Evolutionary conservation across 2,888 invertebrate species (phyloP), one percentile per base, ranked within the genome.

Genomic region (Mythimna impura): DNA sequence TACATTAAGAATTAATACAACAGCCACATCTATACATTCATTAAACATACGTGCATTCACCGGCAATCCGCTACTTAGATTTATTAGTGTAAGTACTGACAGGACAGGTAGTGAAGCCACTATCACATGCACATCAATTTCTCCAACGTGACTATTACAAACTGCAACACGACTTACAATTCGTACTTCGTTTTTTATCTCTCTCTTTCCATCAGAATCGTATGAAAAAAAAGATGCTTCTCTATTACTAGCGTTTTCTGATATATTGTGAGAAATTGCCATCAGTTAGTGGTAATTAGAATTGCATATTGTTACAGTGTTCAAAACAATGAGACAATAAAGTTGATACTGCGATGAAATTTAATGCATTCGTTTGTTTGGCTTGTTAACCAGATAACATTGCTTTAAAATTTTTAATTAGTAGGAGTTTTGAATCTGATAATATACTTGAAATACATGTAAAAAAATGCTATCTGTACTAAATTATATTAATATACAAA

Each of bases 221-320:
- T 52, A 47, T 58, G 47, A 73, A 82, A 73, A 66, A 65, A 47
- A 71, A 43, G 55, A 63, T 58, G 50, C 50, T 47, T 12, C 7
- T 9, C 7, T 72, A 67, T 57, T 12, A 50, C 68, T 60, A 66
- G 8, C n/a, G 52, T 70, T 72, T 64, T 65, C 66, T 74, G 65
- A 71, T 72, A 68, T 61, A 83, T 73, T 79, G 82, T 82, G 83
- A 75, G 83, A 84, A 83, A 80, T 66, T 63, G 58, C 66, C 72
- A 73, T 73, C 73, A 73, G 75, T 77, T 80, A 71, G 30, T 63
- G 71, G 40, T 73, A 77, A 73, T 80, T 80, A 84, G 80, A 73
- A 84, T 80, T 77, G 76, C 65, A 76, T 79, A 61, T 40, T 61
- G 40, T 40, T 61, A 75, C 62, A 36, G 47, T 12, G 43, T 52